These are phyloP conservation scores for Pangasius sanitwongsei DNA, from an alignment of 2,797 vertebrate genomes.

Conservation along the genomic window DNA sequence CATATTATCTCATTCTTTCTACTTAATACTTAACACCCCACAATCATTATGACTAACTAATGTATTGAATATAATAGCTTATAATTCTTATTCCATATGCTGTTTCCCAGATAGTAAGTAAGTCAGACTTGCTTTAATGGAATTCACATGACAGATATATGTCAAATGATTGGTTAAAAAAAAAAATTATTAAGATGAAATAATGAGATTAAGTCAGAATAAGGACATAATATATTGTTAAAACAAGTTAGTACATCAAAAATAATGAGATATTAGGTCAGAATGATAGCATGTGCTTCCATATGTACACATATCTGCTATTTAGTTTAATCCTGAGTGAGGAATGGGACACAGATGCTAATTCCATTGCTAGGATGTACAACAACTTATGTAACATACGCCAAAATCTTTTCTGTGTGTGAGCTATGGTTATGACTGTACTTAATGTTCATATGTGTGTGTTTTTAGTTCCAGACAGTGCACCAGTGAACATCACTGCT, in stretches of 20 bases:
- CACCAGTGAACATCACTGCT: constrained; percentile 79
- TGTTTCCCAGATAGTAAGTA: background rate
- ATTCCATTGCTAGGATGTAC: background rate
- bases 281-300: background rate
- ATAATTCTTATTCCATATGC: background rate
- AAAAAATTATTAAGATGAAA: background rate
- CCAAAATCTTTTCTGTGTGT: background rate
- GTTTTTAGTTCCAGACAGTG: constrained; percentile 77
- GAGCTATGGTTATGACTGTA: background rate
- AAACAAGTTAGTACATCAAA: background rate
- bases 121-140: background rate
- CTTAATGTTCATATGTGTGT: constrained; percentile 7
- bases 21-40: background rate
- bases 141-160: background rate
- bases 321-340: background rate
- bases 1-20: background rate
- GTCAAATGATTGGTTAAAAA: background rate
- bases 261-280: background rate
- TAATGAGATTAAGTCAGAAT: background rate
- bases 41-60: background rate
- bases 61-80: background rate
- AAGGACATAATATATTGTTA: background rate
- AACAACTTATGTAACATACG: background rate
- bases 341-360: background rate
- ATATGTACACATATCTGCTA: background rate